Evolutionary conservation across 2,797 vertebrate genomes (phyloP).

Genomic region (Borostomias antarcticus): DNA sequence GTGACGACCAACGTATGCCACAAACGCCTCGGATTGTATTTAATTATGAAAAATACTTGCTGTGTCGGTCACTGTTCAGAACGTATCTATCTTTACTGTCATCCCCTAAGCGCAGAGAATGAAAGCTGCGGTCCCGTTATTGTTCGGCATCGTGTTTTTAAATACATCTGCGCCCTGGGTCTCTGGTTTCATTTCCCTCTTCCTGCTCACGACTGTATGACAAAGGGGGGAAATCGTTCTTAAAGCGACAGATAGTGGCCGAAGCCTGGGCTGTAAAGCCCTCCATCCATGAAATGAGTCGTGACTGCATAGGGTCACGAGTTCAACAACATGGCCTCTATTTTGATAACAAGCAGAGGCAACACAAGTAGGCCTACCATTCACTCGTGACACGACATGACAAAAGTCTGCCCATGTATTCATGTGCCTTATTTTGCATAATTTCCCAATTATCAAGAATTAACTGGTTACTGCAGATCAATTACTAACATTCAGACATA

Average conservation of each 20-base stretch:
- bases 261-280: conserved; percentile 51
- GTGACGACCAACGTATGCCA: not conserved
- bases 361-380: not conserved
- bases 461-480: too few species aligned
- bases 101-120: conserved; percentile 22
- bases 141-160: conserved; percentile 69
- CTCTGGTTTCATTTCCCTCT: conserved; percentile 94
- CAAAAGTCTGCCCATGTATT: not conserved
- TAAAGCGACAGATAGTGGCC: conserved; percentile 84
- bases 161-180: conserved; percentile 66
- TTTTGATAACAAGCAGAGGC: too few species aligned
- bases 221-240: conserved; percentile 97
- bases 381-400: not conserved
- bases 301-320: conserved; percentile 64
- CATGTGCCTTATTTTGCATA: not conserved
- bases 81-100: not conserved
- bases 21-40: not conserved
- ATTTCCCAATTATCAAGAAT: too few species aligned
- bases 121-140: conserved; percentile 49
- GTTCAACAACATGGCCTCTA: conserved; percentile 36
- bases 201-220: conserved; percentile 97
- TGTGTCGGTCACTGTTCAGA: conserved; percentile 18
- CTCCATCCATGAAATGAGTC: conserved; percentile 54
- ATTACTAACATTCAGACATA: too few species aligned
- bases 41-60: conserved; percentile 1